Evolutionary conservation across 2,797 vertebrate species (phyloP).

Genomic region (Gambusia yucatana): DNA sequence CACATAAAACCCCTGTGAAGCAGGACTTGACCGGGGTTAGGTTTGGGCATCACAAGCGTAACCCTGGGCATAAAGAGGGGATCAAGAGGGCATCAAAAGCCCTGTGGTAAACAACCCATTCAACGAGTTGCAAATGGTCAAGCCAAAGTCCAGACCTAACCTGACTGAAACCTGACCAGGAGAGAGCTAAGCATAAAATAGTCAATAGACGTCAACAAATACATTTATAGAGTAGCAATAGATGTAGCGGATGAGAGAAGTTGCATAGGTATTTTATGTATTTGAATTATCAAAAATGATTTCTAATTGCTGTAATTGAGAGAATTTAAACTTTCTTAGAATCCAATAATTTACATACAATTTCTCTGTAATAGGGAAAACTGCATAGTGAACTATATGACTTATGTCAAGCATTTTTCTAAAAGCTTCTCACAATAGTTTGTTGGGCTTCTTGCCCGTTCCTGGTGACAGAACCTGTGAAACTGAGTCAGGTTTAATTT

Average conservation of each 20-base stretch:
- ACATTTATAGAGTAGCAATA: not conserved
- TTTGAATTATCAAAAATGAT: not conserved
- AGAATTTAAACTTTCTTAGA: not conserved
- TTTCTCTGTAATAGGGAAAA: not conserved
- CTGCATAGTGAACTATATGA: not conserved
- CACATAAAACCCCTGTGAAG: not conserved
- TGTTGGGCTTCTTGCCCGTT: not conserved
- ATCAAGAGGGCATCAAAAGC: too few species aligned
- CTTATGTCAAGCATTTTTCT: not conserved
- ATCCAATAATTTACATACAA: not conserved
- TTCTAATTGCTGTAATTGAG: not conserved
- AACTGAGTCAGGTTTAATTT: not conserved
- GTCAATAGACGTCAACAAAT: not conserved
- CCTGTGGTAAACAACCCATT: not conserved
- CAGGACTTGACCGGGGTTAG: too few species aligned
- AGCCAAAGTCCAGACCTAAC: not conserved
- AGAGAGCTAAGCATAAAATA: not conserved
- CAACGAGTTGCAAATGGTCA: not conserved
- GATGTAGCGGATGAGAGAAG: not conserved
- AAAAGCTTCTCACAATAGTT: not conserved
- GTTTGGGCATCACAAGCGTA: too few species aligned
- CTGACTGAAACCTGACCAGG: not conserved
- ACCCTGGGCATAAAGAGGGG: too few species aligned
- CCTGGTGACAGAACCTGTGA: not conserved
- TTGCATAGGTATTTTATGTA: not conserved